phyloP scores from a whole-genome alignment of 2,888 invertebrate genomes.

The Heliconius charithonia region DNA sequence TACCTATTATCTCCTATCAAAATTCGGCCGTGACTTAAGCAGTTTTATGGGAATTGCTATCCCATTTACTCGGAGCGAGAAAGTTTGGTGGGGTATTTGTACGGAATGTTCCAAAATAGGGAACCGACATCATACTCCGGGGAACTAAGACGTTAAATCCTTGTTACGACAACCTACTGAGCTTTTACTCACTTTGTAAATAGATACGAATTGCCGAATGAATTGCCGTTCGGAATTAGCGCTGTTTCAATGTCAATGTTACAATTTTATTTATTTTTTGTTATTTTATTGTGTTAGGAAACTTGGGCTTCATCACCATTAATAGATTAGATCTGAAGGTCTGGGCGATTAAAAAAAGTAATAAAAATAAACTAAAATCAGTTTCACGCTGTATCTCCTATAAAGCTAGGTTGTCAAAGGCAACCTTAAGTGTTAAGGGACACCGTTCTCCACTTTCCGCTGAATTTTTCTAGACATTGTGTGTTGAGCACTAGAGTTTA shows the following conservation, averaged over 20 bases:
- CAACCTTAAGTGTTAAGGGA: too few species aligned
- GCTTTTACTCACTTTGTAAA: constrained; percentile 68
- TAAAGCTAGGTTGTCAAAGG: too few species aligned
- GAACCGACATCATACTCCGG: constrained; percentile 59
- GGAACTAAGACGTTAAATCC: constrained; percentile 78
- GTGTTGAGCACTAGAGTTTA: too few species aligned
- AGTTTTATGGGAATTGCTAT: constrained; percentile 54
- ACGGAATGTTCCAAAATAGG: constrained; percentile 69
- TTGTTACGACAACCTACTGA: constrained; percentile 71
- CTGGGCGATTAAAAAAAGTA: too few species aligned
- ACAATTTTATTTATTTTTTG: not conserved
- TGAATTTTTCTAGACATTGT: too few species aligned
- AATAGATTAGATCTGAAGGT: too few species aligned
- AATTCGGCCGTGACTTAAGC: constrained; percentile 46
- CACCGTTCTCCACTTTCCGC: too few species aligned
- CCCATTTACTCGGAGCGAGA: constrained; percentile 56
- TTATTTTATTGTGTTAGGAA: too few species aligned
- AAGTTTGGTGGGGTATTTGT: constrained; percentile 74
- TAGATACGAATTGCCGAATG: constrained; percentile 70
- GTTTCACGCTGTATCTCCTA: too few species aligned
- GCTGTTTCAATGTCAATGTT: constrained; percentile 44
- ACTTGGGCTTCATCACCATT: too few species aligned
- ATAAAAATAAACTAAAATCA: too few species aligned
- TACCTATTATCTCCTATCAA: constrained; percentile 49
- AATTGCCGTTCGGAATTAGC: constrained; percentile 63